Evolutionary conservation across 2,797 vertebrate genomes (phyloP), one percentile per base, ranked within the genome.

Genomic region (Sebastes cheni): DNA sequence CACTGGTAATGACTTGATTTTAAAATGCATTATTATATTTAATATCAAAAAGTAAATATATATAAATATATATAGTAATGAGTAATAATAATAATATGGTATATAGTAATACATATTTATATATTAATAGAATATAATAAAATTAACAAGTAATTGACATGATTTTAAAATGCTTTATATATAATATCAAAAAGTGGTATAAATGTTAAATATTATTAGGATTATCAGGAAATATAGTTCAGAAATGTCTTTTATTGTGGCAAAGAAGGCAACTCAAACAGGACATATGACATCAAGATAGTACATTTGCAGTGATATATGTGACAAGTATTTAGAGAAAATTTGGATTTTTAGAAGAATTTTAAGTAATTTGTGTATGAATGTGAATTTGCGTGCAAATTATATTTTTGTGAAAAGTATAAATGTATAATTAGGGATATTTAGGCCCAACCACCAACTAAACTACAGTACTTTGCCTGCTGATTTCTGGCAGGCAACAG

Each of bases 381-480:
- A 60, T 60, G 27, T 30, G 27, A 29, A 2, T 67, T 64, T 3
- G 5, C 25, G 8, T 8, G 1, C 4, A 3, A 23, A 3, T 30
- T 10, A 4, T 67, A 3, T 56, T 62, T 69, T 58, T 25, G 34
- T 10, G 2, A 3, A 23, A 7, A 2, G 20, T 77, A 81, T 75
- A 20, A 39, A 20, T 5, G 4, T 8, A 12, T 67, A 67, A 74
- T 72, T 65, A 3, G 1, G 67, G 78, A 54, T 67, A 75, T 90
- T 92, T 71, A 84, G 92, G 89, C 94, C 87, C 80, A 61, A 74
- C 50, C 80, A 20, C 72, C 80, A 83, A 86, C 88, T 85, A 85
- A 92, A 93, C 89, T 93, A 81, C 90, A 84, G 60, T 39, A 89
- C 85, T 92, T 90, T 90, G 86, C 86, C 81, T 92, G 84, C 85